Evolutionary conservation across 2,113 vertebrate species (phyloP).

Genomic region (Panthera leo): DNA sequence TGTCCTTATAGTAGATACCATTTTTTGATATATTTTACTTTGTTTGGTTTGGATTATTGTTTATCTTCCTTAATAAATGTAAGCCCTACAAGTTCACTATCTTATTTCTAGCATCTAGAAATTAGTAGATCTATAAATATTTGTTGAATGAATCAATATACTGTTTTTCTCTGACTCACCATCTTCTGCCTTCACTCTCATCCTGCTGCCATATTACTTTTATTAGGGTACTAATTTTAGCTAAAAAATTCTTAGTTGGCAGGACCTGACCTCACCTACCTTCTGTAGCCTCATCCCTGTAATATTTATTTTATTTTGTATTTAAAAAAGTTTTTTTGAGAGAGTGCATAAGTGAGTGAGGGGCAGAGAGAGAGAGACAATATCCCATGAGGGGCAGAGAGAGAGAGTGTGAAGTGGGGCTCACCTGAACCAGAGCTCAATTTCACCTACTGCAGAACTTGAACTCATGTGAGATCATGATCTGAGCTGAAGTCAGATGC

Average conservation of each 20-base stretch:
- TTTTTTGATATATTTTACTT: background rate
- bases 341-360: too few relatives aligned
- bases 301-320: background rate
- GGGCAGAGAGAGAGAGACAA: too few relatives aligned
- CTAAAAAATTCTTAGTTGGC: background rate
- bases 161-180: background rate
- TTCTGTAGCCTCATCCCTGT: background rate
- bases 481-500: too few relatives aligned
- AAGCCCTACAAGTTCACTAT: background rate
- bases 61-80: background rate
- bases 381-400: too few relatives aligned
- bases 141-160: slow-evolving; percentile 17
- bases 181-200: background rate
- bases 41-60: background rate
- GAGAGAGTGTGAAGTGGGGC: too few relatives aligned
- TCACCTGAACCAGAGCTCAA: too few relatives aligned
- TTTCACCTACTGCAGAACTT: too few relatives aligned
- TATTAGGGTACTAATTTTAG: background rate
- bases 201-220: background rate
- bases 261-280: background rate
- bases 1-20: background rate
- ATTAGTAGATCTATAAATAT: background rate
- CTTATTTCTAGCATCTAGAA: background rate
- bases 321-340: too few relatives aligned
- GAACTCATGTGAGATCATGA: too few relatives aligned